phyloP scores from a whole-genome alignment of 2,113 vertebrate genomes.

The Gymnarchus niloticus region DNA sequence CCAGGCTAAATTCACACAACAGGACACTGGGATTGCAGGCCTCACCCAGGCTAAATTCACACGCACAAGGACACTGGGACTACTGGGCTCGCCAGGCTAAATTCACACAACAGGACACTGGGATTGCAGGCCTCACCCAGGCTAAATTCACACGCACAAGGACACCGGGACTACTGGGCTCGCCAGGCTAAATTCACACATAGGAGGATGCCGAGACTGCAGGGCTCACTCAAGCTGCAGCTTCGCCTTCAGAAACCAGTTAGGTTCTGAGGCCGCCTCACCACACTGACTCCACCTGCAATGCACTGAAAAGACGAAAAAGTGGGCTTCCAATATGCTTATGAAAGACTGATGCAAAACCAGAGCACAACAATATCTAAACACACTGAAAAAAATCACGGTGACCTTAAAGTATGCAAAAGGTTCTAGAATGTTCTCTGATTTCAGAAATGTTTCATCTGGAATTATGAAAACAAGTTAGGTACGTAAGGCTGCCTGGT shows the following conservation, averaged over 20 bases:
- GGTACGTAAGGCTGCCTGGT: no score
- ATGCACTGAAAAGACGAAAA: background rate
- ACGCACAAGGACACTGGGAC: no score
- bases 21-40: no score
- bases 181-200: background rate
- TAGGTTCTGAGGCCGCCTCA: background rate
- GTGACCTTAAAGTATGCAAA: background rate
- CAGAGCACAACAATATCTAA: background rate
- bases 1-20: no score
- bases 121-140: no score
- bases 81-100: no score
- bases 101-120: no score
- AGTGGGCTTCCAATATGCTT: background rate
- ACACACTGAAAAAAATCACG: background rate
- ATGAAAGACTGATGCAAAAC: background rate
- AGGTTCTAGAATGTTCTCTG: background rate
- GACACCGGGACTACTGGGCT: background rate
- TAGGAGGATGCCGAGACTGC: no score
- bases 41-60: no score
- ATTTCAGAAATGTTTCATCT: background rate
- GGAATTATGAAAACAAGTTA: no score
- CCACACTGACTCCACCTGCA: background rate
- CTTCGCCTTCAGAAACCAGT: no score
- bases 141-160: background rate
- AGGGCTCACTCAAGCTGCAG: no score